Conservation (phyloP, 2,113 vertebrate genomes). For the Takifugu flavidus region DNA sequence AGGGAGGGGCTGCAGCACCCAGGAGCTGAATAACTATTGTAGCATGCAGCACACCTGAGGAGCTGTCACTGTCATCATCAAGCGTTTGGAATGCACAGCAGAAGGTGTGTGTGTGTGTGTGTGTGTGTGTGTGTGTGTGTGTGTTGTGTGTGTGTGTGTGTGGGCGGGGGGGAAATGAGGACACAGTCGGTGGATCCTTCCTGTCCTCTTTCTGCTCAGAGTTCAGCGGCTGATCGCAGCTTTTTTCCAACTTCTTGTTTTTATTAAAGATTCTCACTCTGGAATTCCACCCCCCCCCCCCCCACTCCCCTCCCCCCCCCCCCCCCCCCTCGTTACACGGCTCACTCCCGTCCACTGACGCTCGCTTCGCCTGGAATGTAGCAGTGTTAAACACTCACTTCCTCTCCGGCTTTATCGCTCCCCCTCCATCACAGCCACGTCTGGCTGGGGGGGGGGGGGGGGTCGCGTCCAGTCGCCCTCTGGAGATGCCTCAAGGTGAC, state of each 20-base stretch:
- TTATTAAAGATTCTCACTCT: neutral
- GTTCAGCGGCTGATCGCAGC: slow-evolving; percentile 15
- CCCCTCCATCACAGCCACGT: slow-evolving; percentile 46
- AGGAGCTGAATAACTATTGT: slow-evolving; percentile 72
- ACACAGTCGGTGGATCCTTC: slow-evolving; percentile 53
- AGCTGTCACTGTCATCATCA: slow-evolving; percentile 70
- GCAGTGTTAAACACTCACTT: slow-evolving; percentile 11
- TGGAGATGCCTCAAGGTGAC: slow-evolving; percentile 53
- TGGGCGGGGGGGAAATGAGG: slow-evolving; percentile 53
- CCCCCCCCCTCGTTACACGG: slow-evolving; percentile 14
- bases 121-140: slow-evolving; percentile 16
- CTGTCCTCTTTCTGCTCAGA: slow-evolving; percentile 30
- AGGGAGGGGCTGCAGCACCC: slow-evolving; percentile 53
- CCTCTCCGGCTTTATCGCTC: slow-evolving; percentile 31
- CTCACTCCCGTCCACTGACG: slow-evolving; percentile 24
- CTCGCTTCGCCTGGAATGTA: slow-evolving; percentile 42
- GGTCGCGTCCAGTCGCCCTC: slow-evolving; percentile 55
- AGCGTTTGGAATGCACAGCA: slow-evolving; percentile 68
- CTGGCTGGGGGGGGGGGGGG: slow-evolving; percentile 59
- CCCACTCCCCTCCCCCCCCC: slow-evolving; percentile 19
- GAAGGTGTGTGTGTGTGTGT: slow-evolving; percentile 51
- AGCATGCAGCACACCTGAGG: slow-evolving; percentile 69
- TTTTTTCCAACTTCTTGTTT: neutral
- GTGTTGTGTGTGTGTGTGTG: slow-evolving; percentile 25
- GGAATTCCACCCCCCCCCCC: slow-evolving; percentile 4